Conservation (phyloP, 2,113 vertebrate species). For the Pangasianodon hypophthalmus region DNA sequence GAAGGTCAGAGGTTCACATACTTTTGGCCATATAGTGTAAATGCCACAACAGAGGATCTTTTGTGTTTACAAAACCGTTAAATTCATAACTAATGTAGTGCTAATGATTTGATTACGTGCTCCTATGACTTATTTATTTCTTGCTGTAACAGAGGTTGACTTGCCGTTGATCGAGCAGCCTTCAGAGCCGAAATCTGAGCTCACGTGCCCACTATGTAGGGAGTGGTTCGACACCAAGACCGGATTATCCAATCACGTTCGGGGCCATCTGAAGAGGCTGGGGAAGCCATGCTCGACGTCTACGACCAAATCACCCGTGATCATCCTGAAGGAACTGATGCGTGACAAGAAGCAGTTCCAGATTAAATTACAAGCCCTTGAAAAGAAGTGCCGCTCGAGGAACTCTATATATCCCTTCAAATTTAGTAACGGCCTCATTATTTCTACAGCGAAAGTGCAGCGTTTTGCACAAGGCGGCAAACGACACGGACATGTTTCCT, state of each 20-base stretch:
- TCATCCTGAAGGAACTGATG: slow-evolving; percentile 93
- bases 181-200: slow-evolving; percentile 25
- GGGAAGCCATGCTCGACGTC: slow-evolving; percentile 83
- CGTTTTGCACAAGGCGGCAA: slow-evolving; percentile 84
- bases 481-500: slow-evolving; percentile 72
- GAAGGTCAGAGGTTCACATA: background rate
- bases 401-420: slow-evolving; percentile 74
- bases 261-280: slow-evolving; percentile 95
- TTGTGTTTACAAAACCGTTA: background rate
- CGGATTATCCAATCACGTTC: slow-evolving; percentile 95
- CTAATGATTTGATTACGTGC: background rate
- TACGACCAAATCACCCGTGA: slow-evolving; percentile 89
- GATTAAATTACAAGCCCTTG: slow-evolving; percentile 88
- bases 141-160: slow-evolving; percentile 38
- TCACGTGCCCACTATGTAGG: slow-evolving; percentile 88
- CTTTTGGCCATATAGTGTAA: too few relatives aligned
- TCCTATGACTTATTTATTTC: background rate
- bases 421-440: slow-evolving; percentile 77
- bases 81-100: background rate
- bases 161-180: background rate
- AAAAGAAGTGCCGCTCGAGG: slow-evolving; percentile 85
- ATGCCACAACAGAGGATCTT: background rate
- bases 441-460: slow-evolving; percentile 73
- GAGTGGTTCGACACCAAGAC: slow-evolving; percentile 95
- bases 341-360: slow-evolving; percentile 94